Evolutionary conservation across 2,797 vertebrate genomes (phyloP).

Genomic region (Rhinichthys osculus): DNA sequence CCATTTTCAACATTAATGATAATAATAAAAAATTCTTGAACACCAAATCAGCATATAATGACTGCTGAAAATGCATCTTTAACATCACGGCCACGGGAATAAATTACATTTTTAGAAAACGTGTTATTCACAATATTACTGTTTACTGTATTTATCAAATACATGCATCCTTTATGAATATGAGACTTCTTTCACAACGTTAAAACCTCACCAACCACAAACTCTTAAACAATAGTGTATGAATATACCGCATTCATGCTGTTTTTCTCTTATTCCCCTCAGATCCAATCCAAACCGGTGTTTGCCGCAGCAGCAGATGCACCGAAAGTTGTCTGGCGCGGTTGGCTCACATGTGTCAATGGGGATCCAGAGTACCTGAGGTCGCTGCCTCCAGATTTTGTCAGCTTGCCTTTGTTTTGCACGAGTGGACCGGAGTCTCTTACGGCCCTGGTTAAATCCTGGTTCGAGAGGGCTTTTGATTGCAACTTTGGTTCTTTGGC

Average conservation of each 20-base stretch:
- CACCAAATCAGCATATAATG: neutral
- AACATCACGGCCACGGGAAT: neutral
- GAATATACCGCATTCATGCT: neutral
- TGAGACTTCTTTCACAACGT: neutral
- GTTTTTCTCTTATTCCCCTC: constrained; percentile 34
- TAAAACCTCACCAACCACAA: no score
- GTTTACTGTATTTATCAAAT: neutral
- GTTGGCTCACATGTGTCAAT: constrained; percentile 88
- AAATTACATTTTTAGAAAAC: neutral
- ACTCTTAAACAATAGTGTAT: neutral
- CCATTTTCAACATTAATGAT: no score
- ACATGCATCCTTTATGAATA: neutral
- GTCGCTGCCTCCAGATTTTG: constrained; percentile 81
- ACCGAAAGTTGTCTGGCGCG: constrained; percentile 84
- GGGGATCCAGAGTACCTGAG: constrained; percentile 80
- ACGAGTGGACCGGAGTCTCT: constrained; percentile 80
- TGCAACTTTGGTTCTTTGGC: constrained; percentile 85
- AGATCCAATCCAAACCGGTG: constrained; percentile 79
- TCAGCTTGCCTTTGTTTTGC: constrained; percentile 89
- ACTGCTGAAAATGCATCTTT: neutral
- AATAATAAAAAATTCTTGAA: no score
- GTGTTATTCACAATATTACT: neutral
- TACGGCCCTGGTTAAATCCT: constrained; percentile 80
- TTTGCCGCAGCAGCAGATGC: constrained; percentile 69
- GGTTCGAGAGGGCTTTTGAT: constrained; percentile 92